Percentiles rank a stretch among this genome's conserved stretches.
These are phyloP conservation scores for Cirrhinus molitorella DNA, from an alignment of 2,797 vertebrate species.

Conservation along the genomic window DNA sequence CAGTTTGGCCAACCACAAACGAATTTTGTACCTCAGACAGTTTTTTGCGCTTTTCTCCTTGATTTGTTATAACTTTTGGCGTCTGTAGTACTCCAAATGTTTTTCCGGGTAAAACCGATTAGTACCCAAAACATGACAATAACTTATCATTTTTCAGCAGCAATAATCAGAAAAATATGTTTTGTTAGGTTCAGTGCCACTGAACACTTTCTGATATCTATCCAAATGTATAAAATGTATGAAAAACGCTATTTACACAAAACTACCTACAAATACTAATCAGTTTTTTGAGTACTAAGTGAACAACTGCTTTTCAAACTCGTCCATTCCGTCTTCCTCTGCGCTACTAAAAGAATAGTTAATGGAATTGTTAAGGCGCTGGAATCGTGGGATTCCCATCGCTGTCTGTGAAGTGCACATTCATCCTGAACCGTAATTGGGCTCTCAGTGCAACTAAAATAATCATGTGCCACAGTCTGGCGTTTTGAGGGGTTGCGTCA, in stretches of 20 bases:
- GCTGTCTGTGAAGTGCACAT: conserved; percentile 11
- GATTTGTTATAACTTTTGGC: no score
- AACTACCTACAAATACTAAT: background rate
- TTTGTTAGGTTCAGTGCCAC: no score
- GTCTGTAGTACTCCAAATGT: no score
- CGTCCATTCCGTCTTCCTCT: background rate
- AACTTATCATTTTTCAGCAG: no score
- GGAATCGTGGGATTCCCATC: background rate
- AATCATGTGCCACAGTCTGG: conserved; percentile 33
- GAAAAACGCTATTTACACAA: background rate
- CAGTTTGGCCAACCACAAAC: no score
- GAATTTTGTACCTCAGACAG: no score
- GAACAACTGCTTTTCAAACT: background rate
- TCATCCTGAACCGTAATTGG: background rate
- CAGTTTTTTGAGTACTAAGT: background rate
- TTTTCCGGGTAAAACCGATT: no score
- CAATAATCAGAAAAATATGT: no score
- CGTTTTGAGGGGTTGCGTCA: conserved; percentile 48
- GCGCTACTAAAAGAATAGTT: background rate
- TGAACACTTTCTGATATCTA: background rate
- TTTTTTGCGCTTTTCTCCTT: no score
- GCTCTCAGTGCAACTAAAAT: conserved; percentile 39
- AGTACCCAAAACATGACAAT: no score
- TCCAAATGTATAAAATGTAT: background rate
- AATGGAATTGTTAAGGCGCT: background rate